phyloP scores from a whole-genome alignment of 2,797 vertebrate genomes.

The Trematomus bernacchii region DNA sequence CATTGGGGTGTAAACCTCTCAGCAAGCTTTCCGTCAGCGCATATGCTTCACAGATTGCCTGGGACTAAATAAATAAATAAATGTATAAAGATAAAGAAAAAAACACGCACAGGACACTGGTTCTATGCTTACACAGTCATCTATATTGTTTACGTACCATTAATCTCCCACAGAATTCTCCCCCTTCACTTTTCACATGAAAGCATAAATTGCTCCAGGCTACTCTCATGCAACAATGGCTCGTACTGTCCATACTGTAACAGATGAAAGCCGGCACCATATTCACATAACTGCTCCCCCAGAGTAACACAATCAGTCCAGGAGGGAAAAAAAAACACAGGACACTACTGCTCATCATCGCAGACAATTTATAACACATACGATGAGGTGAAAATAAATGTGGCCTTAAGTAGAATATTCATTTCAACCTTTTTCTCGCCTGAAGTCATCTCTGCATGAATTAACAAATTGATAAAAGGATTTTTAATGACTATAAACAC shows the following conservation, averaged over 20 bases:
- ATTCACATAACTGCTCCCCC: conserved; percentile 43
- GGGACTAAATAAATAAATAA: conserved; percentile 54
- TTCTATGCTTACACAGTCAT: conserved; percentile 66
- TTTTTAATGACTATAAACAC: conserved; percentile 77
- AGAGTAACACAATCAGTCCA: conserved; percentile 23
- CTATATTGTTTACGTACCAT: conserved; percentile 83
- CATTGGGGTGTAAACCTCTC: conserved; percentile 50
- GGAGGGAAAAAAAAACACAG: conserved; percentile 8
- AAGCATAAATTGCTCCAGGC: conserved; percentile 78
- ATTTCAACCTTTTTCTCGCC: conserved; percentile 52
- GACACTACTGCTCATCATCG: conserved; percentile 41
- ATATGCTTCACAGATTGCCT: conserved; percentile 46
- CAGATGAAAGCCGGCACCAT: conserved; percentile 42
- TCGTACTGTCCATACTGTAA: conserved; percentile 58
- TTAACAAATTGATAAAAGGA: conserved; percentile 79
- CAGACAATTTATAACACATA: conserved; percentile 44
- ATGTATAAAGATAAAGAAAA: conserved; percentile 24
- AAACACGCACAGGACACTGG: conserved; percentile 37
- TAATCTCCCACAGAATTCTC: conserved; percentile 75
- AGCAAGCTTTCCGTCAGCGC: conserved; percentile 8
- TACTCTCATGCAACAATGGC: conserved; percentile 72
- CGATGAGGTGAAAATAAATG: conserved; percentile 48
- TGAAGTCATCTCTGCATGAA: conserved; percentile 78
- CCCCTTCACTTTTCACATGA: conserved; percentile 72
- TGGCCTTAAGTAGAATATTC: conserved; percentile 65